phyloP scores from a whole-genome alignment of 2,797 vertebrate genomes.

The Nannoperca australis region DNA sequence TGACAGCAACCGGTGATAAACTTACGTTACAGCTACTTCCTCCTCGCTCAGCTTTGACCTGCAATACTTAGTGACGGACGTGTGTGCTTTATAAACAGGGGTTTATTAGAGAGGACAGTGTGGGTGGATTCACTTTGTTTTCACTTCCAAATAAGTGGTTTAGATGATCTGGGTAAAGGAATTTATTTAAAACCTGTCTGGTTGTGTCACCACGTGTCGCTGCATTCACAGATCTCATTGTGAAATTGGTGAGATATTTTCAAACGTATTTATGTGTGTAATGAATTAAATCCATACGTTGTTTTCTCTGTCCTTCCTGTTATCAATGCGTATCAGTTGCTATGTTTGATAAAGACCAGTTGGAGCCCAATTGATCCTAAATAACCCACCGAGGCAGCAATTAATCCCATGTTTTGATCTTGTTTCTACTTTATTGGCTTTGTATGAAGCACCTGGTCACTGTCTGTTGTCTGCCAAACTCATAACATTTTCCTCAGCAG shows the following conservation, averaged over 20 bases:
- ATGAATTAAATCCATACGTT: background rate
- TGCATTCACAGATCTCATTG: background rate
- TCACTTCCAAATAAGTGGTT: constrained; percentile 26
- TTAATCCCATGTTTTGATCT: constrained; percentile 43
- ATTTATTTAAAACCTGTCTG: background rate
- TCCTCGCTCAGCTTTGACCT: background rate
- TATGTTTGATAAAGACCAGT: constrained; percentile 30
- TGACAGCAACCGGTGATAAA: background rate
- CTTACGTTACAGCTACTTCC: no score
- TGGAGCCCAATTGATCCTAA: constrained; percentile 20
- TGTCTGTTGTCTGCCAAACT: constrained; percentile 50
- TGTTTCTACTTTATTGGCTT: constrained; percentile 38
- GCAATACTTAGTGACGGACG: background rate
- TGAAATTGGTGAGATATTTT: background rate
- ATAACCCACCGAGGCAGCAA: constrained; percentile 21
- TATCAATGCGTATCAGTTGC: background rate
- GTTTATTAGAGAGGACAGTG: background rate
- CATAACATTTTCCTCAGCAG: constrained; percentile 68
- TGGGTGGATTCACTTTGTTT: background rate
- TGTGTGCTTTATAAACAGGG: background rate
- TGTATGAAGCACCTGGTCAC: constrained; percentile 35
- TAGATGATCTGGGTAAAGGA: background rate
- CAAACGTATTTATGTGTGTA: background rate
- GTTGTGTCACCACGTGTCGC: background rate
- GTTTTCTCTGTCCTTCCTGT: constrained; percentile 1